A percentile compares a stretch with the other conserved stretches of the same genome.
Conservation (phyloP, 2,113 vertebrate genomes). For the Pampusana beccarii region DNA sequence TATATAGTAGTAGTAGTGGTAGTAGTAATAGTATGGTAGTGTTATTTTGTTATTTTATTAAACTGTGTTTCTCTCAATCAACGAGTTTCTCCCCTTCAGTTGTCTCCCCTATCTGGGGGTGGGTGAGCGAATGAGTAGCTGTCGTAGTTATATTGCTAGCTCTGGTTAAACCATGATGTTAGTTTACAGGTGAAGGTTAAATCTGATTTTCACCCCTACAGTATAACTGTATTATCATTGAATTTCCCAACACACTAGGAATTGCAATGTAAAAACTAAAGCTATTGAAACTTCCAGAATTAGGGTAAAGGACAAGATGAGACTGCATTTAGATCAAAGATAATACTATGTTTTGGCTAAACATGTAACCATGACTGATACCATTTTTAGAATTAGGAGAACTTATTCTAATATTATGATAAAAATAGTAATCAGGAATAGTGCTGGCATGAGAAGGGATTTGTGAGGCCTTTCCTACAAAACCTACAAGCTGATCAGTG, state of each 20-base stretch:
- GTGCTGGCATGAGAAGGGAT: not conserved
- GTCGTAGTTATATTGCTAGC: no score
- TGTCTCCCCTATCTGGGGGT: no score
- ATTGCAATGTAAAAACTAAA: not conserved
- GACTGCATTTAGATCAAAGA: not conserved
- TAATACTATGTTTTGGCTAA: not conserved
- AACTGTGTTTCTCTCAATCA: no score
- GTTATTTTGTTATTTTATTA: no score
- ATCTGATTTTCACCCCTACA: not conserved
- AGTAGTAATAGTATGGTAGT: no score
- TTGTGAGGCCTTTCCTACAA: not conserved
- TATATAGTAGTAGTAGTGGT: no score
- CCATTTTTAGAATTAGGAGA: not conserved
- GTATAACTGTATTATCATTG: not conserved
- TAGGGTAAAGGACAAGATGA: not conserved
- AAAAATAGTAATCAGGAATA: not conserved
- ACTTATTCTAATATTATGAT: not conserved
- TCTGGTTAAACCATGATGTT: no score
- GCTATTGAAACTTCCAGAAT: not conserved
- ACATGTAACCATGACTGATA: fast-evolving
- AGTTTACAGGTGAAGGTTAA: not conserved
- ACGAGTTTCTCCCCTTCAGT: no score
- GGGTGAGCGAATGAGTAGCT: no score
- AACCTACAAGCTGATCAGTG: not conserved
- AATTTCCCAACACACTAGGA: not conserved